Percentiles rank a stretch among this genome's conserved stretches.
These are phyloP conservation scores for Camarhynchus parvulus DNA, from an alignment of 2,113 vertebrate species.

Conservation along the genomic window DNA sequence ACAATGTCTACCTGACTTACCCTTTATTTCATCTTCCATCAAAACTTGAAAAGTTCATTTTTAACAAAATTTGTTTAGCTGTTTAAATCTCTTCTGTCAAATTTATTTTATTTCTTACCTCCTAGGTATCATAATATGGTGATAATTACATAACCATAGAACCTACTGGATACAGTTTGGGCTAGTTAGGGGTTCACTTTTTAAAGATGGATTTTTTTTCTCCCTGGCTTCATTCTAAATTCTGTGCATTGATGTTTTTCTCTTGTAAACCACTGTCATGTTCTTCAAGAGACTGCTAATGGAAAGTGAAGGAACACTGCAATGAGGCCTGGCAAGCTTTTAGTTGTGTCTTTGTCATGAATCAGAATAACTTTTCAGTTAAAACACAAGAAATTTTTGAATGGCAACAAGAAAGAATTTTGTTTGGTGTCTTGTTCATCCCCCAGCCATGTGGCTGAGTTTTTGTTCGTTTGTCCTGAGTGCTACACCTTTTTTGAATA, in stretches of 20 bases:
- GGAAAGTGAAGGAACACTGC: neutral
- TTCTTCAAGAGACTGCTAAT: neutral
- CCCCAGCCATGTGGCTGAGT: neutral
- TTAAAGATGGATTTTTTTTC: neutral
- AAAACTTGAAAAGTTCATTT: neutral
- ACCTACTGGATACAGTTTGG: neutral
- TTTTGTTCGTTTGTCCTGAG: neutral
- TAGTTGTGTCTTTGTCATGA: neutral
- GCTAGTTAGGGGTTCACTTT: neutral
- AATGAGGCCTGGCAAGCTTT: neutral
- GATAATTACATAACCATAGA: neutral
- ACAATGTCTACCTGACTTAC: neutral
- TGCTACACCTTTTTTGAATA: neutral
- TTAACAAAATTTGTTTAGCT: neutral
- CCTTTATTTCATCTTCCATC: neutral
- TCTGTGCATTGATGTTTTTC: neutral
- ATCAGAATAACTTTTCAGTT: neutral
- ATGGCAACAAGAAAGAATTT: neutral
- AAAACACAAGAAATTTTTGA: neutral
- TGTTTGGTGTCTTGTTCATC: neutral
- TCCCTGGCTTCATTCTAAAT: neutral
- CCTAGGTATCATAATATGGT: neutral
- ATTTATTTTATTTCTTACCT: neutral
- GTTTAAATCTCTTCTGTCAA: neutral
- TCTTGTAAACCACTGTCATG: neutral